phyloP scores from a whole-genome alignment of 2,113 vertebrate species.

The Caretta caretta region DNA sequence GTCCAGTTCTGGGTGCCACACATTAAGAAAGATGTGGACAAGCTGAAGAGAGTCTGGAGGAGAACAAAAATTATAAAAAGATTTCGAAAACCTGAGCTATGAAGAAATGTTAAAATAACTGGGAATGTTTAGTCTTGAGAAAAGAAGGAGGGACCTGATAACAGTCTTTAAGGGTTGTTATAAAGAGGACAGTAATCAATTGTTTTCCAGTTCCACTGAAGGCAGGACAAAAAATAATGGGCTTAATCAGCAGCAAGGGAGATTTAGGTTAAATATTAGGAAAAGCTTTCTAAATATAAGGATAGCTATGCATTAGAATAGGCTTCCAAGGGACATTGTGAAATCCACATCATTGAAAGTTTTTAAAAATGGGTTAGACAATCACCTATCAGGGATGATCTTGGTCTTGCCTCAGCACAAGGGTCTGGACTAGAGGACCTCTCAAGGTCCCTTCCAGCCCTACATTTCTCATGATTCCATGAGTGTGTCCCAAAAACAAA shows the following conservation, averaged over 20 bases:
- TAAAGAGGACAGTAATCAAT: not conserved
- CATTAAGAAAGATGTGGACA: no score
- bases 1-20: no score
- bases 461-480: not conserved
- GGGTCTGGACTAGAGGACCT: not conserved
- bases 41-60: no score
- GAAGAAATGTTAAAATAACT: not conserved
- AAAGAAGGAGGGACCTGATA: not conserved
- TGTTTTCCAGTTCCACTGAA: not conserved
- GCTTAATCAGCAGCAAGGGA: not conserved
- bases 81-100: not conserved
- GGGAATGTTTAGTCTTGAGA: not conserved
- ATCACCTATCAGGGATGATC: not conserved
- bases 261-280: not conserved
- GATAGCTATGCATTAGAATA: not conserved
- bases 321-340: not conserved
- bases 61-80: no score
- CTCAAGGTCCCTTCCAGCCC: not conserved
- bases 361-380: not conserved
- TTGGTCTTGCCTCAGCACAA: not conserved
- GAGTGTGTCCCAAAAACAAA: not conserved
- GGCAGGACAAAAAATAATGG: not conserved
- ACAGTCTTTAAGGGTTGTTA: not conserved
- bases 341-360: not conserved
- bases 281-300: not conserved